Conservation (phyloP, 2,797 vertebrate genomes). For the Anisognathus igniventris region DNA sequence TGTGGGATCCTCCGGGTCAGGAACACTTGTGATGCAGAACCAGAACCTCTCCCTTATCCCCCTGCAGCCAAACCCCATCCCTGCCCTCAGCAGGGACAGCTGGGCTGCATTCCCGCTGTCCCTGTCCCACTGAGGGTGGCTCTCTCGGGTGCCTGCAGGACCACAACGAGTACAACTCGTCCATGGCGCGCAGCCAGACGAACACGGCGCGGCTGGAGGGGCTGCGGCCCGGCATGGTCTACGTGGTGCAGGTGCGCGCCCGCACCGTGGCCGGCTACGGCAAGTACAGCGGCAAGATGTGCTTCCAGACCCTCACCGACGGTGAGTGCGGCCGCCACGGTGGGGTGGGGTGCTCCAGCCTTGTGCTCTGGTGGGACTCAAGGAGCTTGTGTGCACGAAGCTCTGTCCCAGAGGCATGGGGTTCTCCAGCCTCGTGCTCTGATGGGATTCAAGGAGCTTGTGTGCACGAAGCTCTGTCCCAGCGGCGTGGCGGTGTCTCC, state of each 20-base stretch:
- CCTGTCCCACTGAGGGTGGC: accelerated
- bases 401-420: too few species aligned
- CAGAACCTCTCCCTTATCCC: not conserved
- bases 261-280: constrained; percentile 94
- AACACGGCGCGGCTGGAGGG: constrained; percentile 91
- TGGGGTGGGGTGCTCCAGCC: not conserved
- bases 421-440: too few species aligned
- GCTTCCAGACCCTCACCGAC: constrained; percentile 97
- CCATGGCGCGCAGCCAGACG: constrained; percentile 90
- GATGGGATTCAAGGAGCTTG: too few species aligned
- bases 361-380: not conserved
- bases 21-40: not conserved
- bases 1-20: accelerated
- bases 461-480: too few species aligned
- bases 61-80: not conserved
- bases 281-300: constrained; percentile 99
- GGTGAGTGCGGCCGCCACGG: constrained; percentile 75
- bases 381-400: not conserved
- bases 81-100: accelerated
- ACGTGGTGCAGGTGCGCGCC: constrained; percentile 95
- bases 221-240: constrained; percentile 88
- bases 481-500: accelerated
- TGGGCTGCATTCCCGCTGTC: not conserved
- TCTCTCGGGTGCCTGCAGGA: constrained; percentile 76
- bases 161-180: constrained; percentile 93